Evolutionary conservation across 2,888 invertebrate genomes (phyloP).

Genomic region (Tetragonisca angustula): DNA sequence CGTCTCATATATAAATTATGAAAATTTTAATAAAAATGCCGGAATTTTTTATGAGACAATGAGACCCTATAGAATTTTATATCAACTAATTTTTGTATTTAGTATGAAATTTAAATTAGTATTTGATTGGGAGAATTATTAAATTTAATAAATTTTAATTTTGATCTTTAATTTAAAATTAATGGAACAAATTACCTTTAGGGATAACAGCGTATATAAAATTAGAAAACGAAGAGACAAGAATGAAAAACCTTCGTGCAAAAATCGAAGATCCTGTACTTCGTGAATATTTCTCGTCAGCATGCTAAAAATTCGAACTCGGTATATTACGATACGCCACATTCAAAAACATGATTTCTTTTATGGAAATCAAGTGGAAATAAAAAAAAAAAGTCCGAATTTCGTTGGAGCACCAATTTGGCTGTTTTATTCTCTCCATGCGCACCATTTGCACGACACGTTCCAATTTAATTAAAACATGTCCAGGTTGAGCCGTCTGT

Average conservation of each 20-base stretch:
- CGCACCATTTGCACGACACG: conserved; percentile 19
- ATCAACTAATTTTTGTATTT: too few relatives aligned
- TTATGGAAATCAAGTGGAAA: background rate
- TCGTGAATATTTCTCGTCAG: background rate
- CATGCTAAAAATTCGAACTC: background rate
- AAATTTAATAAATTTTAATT: too few relatives aligned
- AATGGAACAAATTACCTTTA: too few relatives aligned
- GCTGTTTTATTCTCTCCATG: conserved; percentile 30
- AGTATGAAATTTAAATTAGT: too few relatives aligned
- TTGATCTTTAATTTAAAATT: too few relatives aligned
- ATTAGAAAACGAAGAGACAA: too few relatives aligned
- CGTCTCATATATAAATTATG: too few relatives aligned
- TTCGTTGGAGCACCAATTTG: conserved; percentile 20
- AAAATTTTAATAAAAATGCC: too few relatives aligned
- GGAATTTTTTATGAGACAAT: too few relatives aligned
- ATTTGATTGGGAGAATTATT: too few relatives aligned
- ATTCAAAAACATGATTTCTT: background rate
- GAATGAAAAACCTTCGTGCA: background rate
- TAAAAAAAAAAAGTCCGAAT: background rate
- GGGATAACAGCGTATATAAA: too few relatives aligned
- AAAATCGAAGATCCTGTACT: background rate
- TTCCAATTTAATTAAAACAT: conserved; percentile 50
- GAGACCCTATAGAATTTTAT: too few relatives aligned
- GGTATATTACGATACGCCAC: background rate
- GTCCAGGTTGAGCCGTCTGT: background rate